Conservation (phyloP, 2,888 invertebrate genomes). For the Molanna angustata region DNA sequence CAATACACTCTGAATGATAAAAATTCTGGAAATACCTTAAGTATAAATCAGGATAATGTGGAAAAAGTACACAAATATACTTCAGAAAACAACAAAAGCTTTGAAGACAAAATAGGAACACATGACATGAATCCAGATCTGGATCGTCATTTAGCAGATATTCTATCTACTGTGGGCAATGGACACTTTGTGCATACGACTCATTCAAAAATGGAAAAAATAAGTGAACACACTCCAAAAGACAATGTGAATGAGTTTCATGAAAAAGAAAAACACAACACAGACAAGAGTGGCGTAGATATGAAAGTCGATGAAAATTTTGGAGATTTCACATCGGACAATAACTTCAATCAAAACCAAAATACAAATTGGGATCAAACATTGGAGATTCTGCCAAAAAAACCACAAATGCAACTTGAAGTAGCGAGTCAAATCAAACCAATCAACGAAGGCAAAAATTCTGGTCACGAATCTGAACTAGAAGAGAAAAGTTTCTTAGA, state of each 20-base stretch:
- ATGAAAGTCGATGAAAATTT: no score
- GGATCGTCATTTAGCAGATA: constrained; percentile 1
- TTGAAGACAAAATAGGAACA: constrained; percentile 1
- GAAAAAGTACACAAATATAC: constrained; percentile 3
- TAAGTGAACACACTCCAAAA: not conserved
- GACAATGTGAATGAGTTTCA: not conserved
- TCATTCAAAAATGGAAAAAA: constrained; percentile 10
- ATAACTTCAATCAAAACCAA: no score
- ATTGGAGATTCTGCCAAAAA: no score
- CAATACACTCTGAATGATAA: no score
- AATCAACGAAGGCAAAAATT: no score
- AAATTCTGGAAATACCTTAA: no score
- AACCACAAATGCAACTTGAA: no score
- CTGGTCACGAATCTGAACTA: no score
- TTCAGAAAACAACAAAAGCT: not conserved
- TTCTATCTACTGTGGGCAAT: constrained; percentile 4
- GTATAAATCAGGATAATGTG: not conserved
- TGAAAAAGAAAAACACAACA: constrained; percentile 4
- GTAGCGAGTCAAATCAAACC: no score
- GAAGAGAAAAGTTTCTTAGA: constrained; percentile 24
- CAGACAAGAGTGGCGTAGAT: no score
- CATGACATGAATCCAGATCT: not conserved
- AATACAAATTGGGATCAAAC: no score
- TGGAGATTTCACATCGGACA: no score
- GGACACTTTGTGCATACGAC: constrained; percentile 11